Evolutionary conservation across 2,113 vertebrate genomes (phyloP), one percentile per base, ranked within the genome.

Genomic region (Hippocampus mohnikei): DNA sequence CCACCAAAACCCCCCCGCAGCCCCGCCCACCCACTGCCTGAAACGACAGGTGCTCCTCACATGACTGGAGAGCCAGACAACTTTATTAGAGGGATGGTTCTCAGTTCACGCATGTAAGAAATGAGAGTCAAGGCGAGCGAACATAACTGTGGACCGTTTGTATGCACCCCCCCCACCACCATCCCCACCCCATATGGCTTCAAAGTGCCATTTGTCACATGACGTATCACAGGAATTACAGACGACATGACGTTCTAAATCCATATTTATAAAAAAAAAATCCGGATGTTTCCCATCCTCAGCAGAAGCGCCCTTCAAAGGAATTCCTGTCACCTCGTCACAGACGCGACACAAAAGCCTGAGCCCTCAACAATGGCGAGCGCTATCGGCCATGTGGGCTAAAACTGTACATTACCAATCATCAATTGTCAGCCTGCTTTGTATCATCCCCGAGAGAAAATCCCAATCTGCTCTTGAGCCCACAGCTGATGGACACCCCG

Each of bases 371-470:
- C 87, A 92, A 92, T 87, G 82, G 86, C 79, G 73, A 79, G 72
- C 10, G 60, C 67, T 87, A 90, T 84, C 77, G 23, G 33, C 63
- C 2, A 65, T 25, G 67, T 83, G 76, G 86, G 87, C 88, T 91
- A 89, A 92, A 92, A 91, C 85, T 88, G 89, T 85, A 91, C 89
- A 90, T 93, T 92, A 91, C 87, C 88, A 92, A 93, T 92, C 88
- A 92, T 89, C 89, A 90, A 91, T 91, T 93, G 90, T 93, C 84
- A 67, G 62, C 84, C 73, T 80, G 85, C 88, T 91, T 91, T 91
- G 91, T 91, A 91, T 92, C 92, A 93, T 92, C 89, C 89, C 86
- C 81, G 12, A 77, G 88, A 91, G 88, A 92, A 92, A 92, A 93
- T 91, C 89, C 90, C 90, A 92, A 89, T 91, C 87, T 89, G 88